Conservation (phyloP, 2,797 vertebrate species). For the Chaunax sp. region DNA sequence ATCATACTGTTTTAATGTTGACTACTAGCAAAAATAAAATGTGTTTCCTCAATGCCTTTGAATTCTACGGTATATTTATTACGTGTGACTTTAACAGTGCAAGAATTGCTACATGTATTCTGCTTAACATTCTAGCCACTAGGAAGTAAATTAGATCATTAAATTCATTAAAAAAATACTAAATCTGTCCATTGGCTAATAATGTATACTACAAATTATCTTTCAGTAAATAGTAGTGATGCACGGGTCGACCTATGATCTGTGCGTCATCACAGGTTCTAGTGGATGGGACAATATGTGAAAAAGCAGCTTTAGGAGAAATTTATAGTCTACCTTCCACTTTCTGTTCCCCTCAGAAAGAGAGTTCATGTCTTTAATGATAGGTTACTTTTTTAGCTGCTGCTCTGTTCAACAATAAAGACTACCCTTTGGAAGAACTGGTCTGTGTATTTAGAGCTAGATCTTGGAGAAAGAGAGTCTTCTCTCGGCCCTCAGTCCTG, state of each 20-base stretch:
- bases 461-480: too few relatives aligned
- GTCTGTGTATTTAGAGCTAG: too few relatives aligned
- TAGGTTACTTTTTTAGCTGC: too few relatives aligned
- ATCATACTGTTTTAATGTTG: conserved; percentile 29
- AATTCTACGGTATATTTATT: conserved; percentile 50
- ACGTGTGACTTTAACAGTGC: conserved; percentile 65
- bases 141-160: conserved; percentile 63
- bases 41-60: conserved; percentile 51
- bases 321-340: too few relatives aligned
- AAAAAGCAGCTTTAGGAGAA: too few relatives aligned
- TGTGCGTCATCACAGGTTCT: conserved; percentile 35
- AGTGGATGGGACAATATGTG: conserved; percentile 41
- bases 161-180: conserved; percentile 80
- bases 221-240: conserved; percentile 25
- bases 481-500: too few relatives aligned
- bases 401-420: too few relatives aligned
- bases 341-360: too few relatives aligned
- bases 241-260: too few relatives aligned
- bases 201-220: conserved; percentile 55
- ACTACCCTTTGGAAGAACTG: too few relatives aligned
- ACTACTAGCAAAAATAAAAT: conserved; percentile 71
- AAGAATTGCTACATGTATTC: conserved; percentile 68
- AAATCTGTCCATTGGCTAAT: conserved; percentile 69
- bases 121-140: conserved; percentile 70
- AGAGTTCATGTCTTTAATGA: too few relatives aligned